Percentiles rank a stretch among this genome's conserved stretches.
Evolutionary conservation across 1,140 invertebrate species (phyloP).

Genomic region (Leptinotarsa defecta): DNA sequence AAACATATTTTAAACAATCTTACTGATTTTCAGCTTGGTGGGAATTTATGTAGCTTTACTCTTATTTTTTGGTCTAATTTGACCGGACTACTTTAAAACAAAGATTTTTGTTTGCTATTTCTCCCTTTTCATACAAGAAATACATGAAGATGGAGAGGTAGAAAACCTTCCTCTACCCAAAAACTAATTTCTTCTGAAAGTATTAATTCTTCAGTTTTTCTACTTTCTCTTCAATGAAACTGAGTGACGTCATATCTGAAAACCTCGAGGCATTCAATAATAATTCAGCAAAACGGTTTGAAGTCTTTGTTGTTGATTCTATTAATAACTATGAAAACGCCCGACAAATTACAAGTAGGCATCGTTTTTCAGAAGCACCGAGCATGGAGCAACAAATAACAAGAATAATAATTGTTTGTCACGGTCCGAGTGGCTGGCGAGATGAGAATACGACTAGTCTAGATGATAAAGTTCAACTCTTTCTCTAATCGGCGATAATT

Average conservation of each 20-base stretch:
- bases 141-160: no score
- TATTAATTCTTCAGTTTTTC: no score
- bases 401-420: not conserved
- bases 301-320: not conserved
- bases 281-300: not conserved
- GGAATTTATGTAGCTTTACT: no score
- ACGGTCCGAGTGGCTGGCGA: not conserved
- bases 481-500: not conserved
- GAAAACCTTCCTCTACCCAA: no score
- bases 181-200: no score
- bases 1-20: no score
- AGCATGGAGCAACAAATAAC: conserved; percentile 1
- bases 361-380: not conserved
- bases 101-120: no score
- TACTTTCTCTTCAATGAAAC: no score
- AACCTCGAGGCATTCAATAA: not conserved
- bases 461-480: not conserved
- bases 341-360: conserved; percentile 2
- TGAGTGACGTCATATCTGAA: not conserved
- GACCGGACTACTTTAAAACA: no score
- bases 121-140: no score
- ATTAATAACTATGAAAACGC: conserved; percentile 6
- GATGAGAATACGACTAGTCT: not conserved
- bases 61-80: no score
- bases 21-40: no score